Base-by-base conservation (phyloP, 1,140 invertebrate species). In the Stegodyphus mimosarum region DNA sequence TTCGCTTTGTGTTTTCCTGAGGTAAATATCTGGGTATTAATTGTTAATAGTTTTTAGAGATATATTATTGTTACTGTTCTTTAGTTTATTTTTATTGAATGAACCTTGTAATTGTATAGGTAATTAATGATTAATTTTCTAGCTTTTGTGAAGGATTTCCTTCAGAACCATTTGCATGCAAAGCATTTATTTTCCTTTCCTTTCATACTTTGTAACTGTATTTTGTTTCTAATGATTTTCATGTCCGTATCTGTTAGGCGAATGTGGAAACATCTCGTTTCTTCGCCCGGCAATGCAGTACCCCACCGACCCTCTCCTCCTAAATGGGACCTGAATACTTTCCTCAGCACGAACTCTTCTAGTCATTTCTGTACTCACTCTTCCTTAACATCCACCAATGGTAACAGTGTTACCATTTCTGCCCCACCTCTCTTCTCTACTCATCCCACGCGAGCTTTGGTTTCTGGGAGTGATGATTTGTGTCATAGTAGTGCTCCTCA, bases 281-380 rank as follows among this genome's bases (percentile, higher is more conserved):
- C 72, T 76, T 84, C 81, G 0, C 81, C 81, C 52, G 81, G 81
- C 1, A 84, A 84, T 18, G 49, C 66, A 5, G 73, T 63, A 33
- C 48, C 74, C 10, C 76, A 55, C 60, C 53, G 53, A 13, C 48
- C 71, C 5, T 73, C 71, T 53, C 50, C 70, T 11, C 71, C 80
- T 17, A 84, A 84, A 33, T 84, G 81, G 81, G 81, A 84, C 48
- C 53, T 84, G 52, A 84, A 84, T 60, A 84, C 72, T 60, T 84
- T 84, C 18, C 64, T 84, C 7, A 84, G 33, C 48, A 69, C 72
- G 69, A 84, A 75, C 48, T 50, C 81, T 48, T 49, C 63, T 6
- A 17, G 33, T 15, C n/a, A 9, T 67, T 9, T 17, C n/a, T 15
- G 7, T 7, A 33, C 55, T 51, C 33, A 50, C 17, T 53, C 70